A percentile compares a stretch with the other conserved stretches of the same genome.
These are phyloP conservation scores for Megaustenia siamemsis DNA, from an alignment of 2,888 invertebrate species.

Conservation along the genomic window DNA sequence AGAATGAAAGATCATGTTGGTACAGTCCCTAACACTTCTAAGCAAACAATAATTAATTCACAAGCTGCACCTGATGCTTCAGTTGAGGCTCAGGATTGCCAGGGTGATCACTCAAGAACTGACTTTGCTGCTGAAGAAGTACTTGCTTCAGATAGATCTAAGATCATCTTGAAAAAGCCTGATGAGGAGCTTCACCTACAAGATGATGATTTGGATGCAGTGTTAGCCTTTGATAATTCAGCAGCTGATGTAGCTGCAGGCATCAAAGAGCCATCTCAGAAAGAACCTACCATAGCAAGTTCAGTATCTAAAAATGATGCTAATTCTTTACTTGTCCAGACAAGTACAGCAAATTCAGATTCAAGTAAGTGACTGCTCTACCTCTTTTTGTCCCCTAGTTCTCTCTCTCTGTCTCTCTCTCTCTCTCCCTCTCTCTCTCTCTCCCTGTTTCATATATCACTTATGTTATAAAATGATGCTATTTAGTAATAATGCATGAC, in stretches of 20 bases:
- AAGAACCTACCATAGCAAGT: not conserved
- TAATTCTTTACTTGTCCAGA: not conserved
- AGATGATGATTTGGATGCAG: slow-evolving; percentile 41
- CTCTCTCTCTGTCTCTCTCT: too few species aligned
- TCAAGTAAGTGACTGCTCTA: slow-evolving; percentile 17
- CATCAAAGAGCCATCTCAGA: not conserved
- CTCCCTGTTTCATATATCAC: too few species aligned
- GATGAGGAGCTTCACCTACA: slow-evolving; percentile 29
- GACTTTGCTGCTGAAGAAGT: not conserved
- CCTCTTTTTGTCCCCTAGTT: too few species aligned
- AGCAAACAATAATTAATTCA: not conserved
- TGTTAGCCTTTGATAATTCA: slow-evolving; percentile 35
- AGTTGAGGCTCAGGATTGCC: not conserved
- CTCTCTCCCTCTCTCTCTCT: too few species aligned
- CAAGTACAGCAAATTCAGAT: not conserved
- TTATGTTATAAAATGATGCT: too few species aligned
- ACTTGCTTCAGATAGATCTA: not conserved
- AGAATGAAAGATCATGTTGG: not conserved
- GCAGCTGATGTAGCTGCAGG: not conserved
- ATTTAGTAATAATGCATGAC: too few species aligned
- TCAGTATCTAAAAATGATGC: not conserved
- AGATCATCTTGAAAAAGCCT: not conserved
- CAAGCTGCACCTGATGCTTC: not conserved
- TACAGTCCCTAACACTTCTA: too few species aligned
- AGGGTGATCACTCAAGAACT: not conserved